phyloP scores from a whole-genome alignment of 2,797 vertebrate genomes.

The Parauchenoglanis punctatus region DNA sequence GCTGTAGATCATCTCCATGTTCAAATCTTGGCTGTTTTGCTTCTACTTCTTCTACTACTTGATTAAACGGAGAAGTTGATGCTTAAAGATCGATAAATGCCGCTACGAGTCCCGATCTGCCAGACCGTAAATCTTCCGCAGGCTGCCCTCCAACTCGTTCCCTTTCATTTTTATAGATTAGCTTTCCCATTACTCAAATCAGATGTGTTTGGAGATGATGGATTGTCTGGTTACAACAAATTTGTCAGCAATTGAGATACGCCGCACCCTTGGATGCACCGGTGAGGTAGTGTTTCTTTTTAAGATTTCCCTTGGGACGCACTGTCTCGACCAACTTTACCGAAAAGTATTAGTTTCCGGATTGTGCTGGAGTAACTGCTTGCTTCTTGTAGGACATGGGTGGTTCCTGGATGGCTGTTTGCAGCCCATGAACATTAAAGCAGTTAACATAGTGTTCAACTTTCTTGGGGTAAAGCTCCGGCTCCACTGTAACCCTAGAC shows the following conservation, averaged over 20 bases:
- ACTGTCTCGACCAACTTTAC: conserved; percentile 12
- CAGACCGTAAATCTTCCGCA: conserved; percentile 69
- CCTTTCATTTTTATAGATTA: conserved; percentile 75
- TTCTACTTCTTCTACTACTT: conserved; percentile 46
- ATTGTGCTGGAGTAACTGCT: conserved; percentile 23
- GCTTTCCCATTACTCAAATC: conserved; percentile 77
- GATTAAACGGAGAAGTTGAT: conserved; percentile 70
- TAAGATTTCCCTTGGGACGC: conserved; percentile 20
- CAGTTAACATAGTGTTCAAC: neutral
- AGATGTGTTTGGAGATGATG: conserved; percentile 73
- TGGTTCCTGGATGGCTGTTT: no score
- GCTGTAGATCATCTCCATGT: conserved; percentile 13
- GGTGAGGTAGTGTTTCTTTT: conserved; percentile 24
- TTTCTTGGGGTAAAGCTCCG: neutral
- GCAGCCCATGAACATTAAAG: neutral
- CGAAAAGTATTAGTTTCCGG: conserved; percentile 26
- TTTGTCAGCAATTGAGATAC: conserved; percentile 76
- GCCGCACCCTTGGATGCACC: conserved; percentile 58
- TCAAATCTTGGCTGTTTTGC: conserved; percentile 17
- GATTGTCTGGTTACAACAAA: conserved; percentile 74
- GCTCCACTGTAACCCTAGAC: neutral
- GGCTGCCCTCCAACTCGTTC: conserved; percentile 64
- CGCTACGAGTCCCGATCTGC: conserved; percentile 60
- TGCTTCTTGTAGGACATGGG: neutral
- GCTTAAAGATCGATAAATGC: conserved; percentile 73